phyloP scores from a whole-genome alignment of 1,140 invertebrate species.

The Eriocheir sinensis region DNA sequence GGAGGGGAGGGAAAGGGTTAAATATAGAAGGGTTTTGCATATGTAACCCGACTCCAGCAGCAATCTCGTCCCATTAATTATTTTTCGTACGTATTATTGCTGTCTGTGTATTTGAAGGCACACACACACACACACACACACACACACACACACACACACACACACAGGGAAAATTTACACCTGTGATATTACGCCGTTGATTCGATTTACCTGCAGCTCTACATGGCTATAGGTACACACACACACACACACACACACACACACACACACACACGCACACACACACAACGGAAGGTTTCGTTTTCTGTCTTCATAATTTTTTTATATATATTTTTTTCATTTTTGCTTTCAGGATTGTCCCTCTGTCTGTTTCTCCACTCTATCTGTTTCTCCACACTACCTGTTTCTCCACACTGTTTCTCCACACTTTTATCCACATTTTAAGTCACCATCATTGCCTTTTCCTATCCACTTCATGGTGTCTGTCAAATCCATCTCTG shows the following conservation, averaged over 20 bases:
- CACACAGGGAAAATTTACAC: conserved; percentile 42
- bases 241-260: conserved; percentile 49
- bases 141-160: conserved; percentile 58
- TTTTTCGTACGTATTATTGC: neutral
- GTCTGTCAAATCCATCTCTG: too few relatives aligned
- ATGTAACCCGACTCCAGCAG: too few relatives aligned
- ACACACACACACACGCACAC: conserved; percentile 60
- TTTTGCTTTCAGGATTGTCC: too few relatives aligned
- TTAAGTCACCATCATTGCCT: too few relatives aligned
- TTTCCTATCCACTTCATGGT: too few relatives aligned
- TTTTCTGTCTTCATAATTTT: too few relatives aligned
- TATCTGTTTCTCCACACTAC: too few relatives aligned
- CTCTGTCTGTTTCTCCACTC: too few relatives aligned
- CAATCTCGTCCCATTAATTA: neutral
- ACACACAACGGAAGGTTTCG: conserved; percentile 28
- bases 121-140: conserved; percentile 43
- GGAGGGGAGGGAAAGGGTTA: neutral
- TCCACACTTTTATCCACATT: too few relatives aligned
- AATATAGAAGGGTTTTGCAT: neutral
- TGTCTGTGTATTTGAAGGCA: neutral
- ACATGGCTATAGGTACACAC: neutral
- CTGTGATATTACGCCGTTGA: neutral
- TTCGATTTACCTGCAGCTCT: neutral
- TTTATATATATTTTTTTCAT: too few relatives aligned
- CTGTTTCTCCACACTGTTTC: too few relatives aligned